Percentiles rank a stretch among this genome's conserved stretches.
Evolutionary conservation across 2,113 vertebrate species (phyloP).

Genomic region (Entelurus aequoreus): DNA sequence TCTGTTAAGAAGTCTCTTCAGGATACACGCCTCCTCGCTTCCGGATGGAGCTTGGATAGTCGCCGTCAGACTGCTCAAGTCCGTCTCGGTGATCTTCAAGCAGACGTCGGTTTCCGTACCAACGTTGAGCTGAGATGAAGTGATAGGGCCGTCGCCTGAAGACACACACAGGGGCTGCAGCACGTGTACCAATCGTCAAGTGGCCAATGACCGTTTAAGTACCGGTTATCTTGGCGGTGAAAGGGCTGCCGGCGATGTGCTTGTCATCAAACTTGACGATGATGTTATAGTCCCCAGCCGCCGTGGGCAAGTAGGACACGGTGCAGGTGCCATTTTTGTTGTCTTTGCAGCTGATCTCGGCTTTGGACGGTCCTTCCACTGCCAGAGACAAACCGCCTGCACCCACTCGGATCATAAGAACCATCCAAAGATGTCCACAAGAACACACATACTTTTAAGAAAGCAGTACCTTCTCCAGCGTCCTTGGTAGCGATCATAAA

Average conservation of each 20-base stretch:
- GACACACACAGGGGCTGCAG: background rate
- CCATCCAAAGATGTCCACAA: background rate
- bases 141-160: conserved; percentile 84
- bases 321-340: conserved; percentile 95
- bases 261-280: conserved; percentile 94
- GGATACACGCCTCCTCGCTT: conserved; percentile 87
- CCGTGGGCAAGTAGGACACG: conserved; percentile 91
- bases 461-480: conserved; percentile 82
- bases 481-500: conserved; percentile 96
- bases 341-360: conserved; percentile 93
- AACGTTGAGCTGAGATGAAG: conserved; percentile 88
- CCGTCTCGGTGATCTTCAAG: conserved; percentile 88
- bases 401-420: background rate
- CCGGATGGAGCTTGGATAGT: conserved; percentile 87
- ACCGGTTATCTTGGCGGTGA: conserved; percentile 84
- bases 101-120: conserved; percentile 92
- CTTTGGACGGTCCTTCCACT: conserved; percentile 93
- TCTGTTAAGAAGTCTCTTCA: conserved; percentile 89
- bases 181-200: background rate
- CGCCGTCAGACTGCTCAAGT: conserved; percentile 83
- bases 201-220: background rate
- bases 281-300: conserved; percentile 90
- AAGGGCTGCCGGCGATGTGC: conserved; percentile 91
- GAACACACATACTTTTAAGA: background rate
- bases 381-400: conserved; percentile 91